Conservation (phyloP, 2,888 invertebrate species). For the Stenoptilia bipunctidactyla region DNA sequence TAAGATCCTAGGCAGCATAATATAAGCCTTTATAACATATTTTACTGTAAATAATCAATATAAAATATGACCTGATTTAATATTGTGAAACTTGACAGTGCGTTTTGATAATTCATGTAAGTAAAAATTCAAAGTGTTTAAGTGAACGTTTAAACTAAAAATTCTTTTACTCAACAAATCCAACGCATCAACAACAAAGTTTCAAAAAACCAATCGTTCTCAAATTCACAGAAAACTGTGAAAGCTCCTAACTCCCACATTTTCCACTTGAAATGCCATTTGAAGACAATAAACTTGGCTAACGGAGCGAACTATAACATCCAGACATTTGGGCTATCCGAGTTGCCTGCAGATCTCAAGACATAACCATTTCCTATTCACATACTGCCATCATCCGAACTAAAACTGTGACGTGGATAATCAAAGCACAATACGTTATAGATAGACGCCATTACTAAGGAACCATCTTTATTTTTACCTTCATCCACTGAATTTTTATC, state of each 20-base stretch:
- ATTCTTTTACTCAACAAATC: too few relatives aligned
- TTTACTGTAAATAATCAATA: too few relatives aligned
- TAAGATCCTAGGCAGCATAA: too few relatives aligned
- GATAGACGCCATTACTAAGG: conserved; percentile 47
- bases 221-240: too few relatives aligned
- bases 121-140: too few relatives aligned
- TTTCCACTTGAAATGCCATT: conserved; percentile 27
- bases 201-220: too few relatives aligned
- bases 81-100: too few relatives aligned
- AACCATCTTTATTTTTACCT: conserved; percentile 11
- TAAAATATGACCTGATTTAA: too few relatives aligned
- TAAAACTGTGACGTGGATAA: conserved; percentile 39
- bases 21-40: too few relatives aligned
- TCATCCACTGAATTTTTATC: conserved; percentile 10
- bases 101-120: too few relatives aligned
- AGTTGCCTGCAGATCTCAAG: conserved; percentile 42
- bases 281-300: conserved; percentile 45
- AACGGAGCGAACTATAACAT: conserved; percentile 41
- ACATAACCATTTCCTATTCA: conserved; percentile 57
- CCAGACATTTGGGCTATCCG: conserved; percentile 41
- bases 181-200: too few relatives aligned
- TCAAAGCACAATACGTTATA: conserved; percentile 70
- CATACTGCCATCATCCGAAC: conserved; percentile 39
- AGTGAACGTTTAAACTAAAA: too few relatives aligned
- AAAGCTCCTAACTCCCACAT: conserved; percentile 17